Conservation (phyloP, 2,113 vertebrate species). For the Morone chrysops region DNA sequence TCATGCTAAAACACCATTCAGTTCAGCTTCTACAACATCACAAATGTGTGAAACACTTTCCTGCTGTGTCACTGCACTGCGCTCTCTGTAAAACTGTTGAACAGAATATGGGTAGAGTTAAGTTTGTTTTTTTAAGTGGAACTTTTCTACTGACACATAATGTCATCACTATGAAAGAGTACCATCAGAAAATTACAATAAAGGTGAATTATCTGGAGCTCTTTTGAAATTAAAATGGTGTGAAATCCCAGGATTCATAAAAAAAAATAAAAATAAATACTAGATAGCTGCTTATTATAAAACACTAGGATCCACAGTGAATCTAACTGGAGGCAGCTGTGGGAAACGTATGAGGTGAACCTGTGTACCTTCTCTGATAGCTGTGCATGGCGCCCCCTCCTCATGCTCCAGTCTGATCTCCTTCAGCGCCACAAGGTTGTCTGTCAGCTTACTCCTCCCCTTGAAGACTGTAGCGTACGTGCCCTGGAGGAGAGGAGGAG, state of each 20-base stretch:
- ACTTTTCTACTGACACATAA: neutral
- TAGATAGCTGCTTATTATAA: neutral
- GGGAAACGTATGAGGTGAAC: neutral
- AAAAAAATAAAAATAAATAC: neutral
- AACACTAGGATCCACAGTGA: neutral
- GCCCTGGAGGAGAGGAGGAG: constrained; percentile 82
- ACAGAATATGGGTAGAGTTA: no score
- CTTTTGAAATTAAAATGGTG: no score
- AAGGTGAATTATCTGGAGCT: no score
- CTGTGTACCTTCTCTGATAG: constrained; percentile 93
- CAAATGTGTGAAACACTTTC: neutral
- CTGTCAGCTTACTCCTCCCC: constrained; percentile 95
- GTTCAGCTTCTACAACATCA: neutral
- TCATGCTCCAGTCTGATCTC: constrained; percentile 96
- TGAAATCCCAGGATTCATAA: neutral
- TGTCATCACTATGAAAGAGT: neutral
- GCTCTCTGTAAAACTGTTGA: no score
- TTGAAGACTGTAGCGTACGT: constrained; percentile 97
- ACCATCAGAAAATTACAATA: neutral
- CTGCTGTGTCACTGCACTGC: neutral
- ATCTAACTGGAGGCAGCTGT: neutral
- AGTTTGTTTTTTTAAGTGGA: neutral
- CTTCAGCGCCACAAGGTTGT: constrained; percentile 96
- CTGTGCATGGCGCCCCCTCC: constrained; percentile 95
- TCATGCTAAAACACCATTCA: neutral